Base-by-base conservation (phyloP, 2,888 invertebrate genomes). In the Campoplex capitator region DNA sequence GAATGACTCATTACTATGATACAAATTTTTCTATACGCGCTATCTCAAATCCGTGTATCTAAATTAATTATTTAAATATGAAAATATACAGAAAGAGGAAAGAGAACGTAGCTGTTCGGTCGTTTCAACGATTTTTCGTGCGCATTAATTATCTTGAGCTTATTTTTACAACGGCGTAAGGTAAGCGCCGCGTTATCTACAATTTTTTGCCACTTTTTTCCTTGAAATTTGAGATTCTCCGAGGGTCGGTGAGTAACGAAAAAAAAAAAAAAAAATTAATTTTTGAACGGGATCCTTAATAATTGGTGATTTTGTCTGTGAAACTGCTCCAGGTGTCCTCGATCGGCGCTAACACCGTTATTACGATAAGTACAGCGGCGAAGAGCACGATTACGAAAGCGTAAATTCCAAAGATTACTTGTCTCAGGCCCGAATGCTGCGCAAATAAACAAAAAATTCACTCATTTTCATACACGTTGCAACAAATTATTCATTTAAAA, bases 381-480 rank as follows among this genome's bases (percentile, higher is more conserved):
- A 98, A 96, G 32, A 96, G 95, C 23, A 96, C 92, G 82, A 98
- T 95, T 71, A 97, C 95, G 0, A 98, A 95, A 58, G 97, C 96
- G 94, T 98, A 98, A 58, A 98, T 93, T n/a, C 96, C 97, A 67
- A 99, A 95, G 78, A 98, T 95, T 80, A 97, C 95, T 92, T 97
- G 97, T 90, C 98, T 96, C 94, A 98, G 96, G 76, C 96, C 96
- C 3, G 97, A 96, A 93, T 97, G 97, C 98, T 98, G 96, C 78
- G 95, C 77, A 95, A 96, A 91, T 0, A 16, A 16, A 91, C 3
- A 7, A 32, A 84, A 75, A 76, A 88, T 80, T 54, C 45, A 48
- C 35, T n/a, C 48, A 51, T 32, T 54, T 56, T 51, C 13, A 56
- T 54, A 62, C n/a, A n/a, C n/a, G n/a, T n/a, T n/a, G n/a, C 48